Evolutionary conservation across 2,797 vertebrate species (phyloP).

Genomic region (Naso thynnoides): DNA sequence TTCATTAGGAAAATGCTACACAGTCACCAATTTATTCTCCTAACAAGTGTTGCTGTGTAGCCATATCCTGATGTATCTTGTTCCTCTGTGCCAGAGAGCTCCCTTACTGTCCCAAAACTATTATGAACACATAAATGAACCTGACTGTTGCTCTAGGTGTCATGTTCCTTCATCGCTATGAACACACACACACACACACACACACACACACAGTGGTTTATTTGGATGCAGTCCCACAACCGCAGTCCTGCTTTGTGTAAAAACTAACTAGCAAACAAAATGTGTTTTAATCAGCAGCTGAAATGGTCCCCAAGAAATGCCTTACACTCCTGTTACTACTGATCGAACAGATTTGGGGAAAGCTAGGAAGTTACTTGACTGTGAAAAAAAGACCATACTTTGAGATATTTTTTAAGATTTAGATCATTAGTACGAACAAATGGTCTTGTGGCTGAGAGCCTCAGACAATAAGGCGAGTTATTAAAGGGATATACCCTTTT

Average conservation of each 20-base stretch:
- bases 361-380: background rate
- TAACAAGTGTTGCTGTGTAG: constrained; percentile 13
- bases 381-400: too few relatives aligned
- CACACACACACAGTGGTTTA: background rate
- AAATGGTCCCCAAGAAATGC: background rate
- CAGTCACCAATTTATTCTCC: constrained; percentile 13
- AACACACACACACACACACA: background rate
- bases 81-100: constrained; percentile 5
- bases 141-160: background rate
- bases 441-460: background rate
- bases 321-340: background rate
- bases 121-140: constrained; percentile 13
- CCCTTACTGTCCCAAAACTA: constrained; percentile 5
- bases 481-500: too few relatives aligned
- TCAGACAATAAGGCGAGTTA: background rate
- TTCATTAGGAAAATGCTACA: constrained; percentile 41
- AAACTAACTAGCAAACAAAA: background rate
- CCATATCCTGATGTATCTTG: background rate
- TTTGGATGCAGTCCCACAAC: background rate
- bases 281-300: background rate
- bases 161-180: background rate
- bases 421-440: background rate
- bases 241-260: background rate
- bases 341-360: background rate
- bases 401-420: background rate